These are phyloP conservation scores for Stenolophus ochropezus DNA, from an alignment of 2,888 invertebrate species.

Conservation along the genomic window DNA sequence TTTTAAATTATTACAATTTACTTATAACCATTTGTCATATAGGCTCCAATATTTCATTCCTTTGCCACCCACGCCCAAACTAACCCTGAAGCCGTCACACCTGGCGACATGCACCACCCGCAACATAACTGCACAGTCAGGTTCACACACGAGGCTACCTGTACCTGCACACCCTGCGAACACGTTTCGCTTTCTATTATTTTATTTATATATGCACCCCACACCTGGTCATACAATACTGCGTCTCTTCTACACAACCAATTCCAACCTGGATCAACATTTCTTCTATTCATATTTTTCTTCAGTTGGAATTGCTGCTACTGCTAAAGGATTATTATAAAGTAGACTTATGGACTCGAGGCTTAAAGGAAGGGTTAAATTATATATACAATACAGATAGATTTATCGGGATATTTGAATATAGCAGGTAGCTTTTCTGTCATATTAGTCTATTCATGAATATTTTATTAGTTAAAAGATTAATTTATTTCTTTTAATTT, in stretches of 20 bases:
- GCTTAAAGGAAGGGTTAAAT: constrained; percentile 26
- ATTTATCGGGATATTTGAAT: constrained; percentile 9
- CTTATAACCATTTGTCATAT: no score
- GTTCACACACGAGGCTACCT: not conserved
- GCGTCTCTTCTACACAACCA: constrained; percentile 4
- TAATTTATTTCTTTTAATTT: not conserved
- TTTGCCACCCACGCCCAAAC: no score
- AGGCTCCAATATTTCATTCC: no score
- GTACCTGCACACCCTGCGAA: not conserved
- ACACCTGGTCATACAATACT: constrained; percentile 10
- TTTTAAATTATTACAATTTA: no score
- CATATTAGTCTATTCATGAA: constrained; percentile 13
- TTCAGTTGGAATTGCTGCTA: constrained; percentile 31
- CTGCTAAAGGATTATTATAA: constrained; percentile 11
- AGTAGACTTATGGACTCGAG: not conserved
- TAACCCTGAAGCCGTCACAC: constrained; percentile 6
- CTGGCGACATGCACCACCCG: constrained; percentile 16
- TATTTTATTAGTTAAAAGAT: constrained; percentile 2
- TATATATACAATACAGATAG: constrained; percentile 13
- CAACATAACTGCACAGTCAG: constrained; percentile 51
- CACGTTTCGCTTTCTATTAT: constrained; percentile 37
- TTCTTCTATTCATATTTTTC: constrained; percentile 36
- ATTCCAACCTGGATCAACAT: constrained; percentile 36
- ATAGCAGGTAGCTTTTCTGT: constrained; percentile 6
- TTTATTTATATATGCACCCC: constrained; percentile 56